Conservation (phyloP, 2,888 invertebrate genomes). For the Ptychoptera contaminata region DNA sequence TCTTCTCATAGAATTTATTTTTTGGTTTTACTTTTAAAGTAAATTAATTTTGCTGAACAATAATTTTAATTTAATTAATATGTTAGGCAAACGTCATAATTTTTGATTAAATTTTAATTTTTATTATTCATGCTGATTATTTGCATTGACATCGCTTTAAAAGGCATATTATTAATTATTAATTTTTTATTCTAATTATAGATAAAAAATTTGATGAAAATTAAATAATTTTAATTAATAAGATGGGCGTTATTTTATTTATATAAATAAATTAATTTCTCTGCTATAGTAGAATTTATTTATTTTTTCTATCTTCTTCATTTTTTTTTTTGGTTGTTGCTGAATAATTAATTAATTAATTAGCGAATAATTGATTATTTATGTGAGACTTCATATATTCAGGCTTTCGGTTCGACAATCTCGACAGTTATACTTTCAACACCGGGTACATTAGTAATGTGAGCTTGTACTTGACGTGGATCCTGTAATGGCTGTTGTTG, state of each 20-base stretch:
- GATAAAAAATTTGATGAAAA: neutral
- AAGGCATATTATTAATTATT: conserved; percentile 6
- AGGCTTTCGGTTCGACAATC: conserved; percentile 51
- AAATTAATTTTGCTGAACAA: conserved; percentile 6
- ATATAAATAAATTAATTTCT: conserved; percentile 2
- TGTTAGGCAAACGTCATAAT: neutral
- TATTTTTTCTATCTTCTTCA: conserved; percentile 8
- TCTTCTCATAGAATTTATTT: conserved; percentile 9
- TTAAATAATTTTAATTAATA: no score
- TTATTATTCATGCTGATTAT: conserved; percentile 12
- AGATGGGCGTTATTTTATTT: conserved; percentile 4
- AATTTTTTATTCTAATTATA: conserved; percentile 14
- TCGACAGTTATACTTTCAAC: conserved; percentile 59
- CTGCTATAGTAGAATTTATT: conserved; percentile 10
- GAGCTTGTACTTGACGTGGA: neutral
- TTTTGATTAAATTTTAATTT: neutral
- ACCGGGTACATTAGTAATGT: conserved; percentile 31
- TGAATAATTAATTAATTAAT: no score
- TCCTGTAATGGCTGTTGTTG: neutral
- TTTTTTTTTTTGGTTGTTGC: no score
- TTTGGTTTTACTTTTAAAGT: conserved; percentile 7
- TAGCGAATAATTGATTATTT: conserved; percentile 4
- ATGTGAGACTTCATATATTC: conserved; percentile 16
- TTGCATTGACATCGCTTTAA: conserved; percentile 5
- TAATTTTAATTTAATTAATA: neutral